These are phyloP conservation scores for Drosophila meridionalis DNA, from an alignment of 2,888 invertebrate genomes.

Conservation along the genomic window DNA sequence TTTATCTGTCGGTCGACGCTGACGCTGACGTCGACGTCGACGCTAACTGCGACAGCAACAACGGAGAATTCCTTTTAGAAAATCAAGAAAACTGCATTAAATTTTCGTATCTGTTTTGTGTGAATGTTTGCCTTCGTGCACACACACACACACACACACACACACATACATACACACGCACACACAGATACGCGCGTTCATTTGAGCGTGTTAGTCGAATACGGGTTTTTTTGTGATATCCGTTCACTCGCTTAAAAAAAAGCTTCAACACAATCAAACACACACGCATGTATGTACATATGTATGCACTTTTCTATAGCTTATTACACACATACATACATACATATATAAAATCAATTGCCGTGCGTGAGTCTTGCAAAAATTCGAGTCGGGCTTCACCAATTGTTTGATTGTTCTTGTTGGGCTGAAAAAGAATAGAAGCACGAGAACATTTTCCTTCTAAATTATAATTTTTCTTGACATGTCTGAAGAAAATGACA, in stretches of 20 bases:
- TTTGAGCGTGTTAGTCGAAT: slow-evolving; percentile 42
- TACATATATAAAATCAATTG: neutral
- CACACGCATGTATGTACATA: neutral
- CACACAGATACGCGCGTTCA: slow-evolving; percentile 10
- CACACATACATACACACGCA: neutral
- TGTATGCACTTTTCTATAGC: neutral
- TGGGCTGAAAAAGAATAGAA: neutral
- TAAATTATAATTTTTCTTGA: neutral
- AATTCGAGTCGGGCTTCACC: neutral
- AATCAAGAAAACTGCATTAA: slow-evolving; percentile 77
- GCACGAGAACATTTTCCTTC: neutral
- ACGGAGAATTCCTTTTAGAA: slow-evolving; percentile 72
- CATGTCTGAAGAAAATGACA: neutral
- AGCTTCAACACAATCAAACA: slow-evolving; percentile 36
- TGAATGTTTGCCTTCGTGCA: slow-evolving; percentile 23
- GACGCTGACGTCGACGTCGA: slow-evolving; percentile 20
- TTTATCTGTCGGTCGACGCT: slow-evolving; percentile 29
- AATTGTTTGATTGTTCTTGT: neutral
- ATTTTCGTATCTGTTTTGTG: slow-evolving; percentile 65
- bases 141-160: slow-evolving; percentile 1
- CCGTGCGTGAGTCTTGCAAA: slow-evolving; percentile 3
- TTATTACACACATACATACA: slow-evolving; percentile 3
- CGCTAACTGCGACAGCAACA: slow-evolving; percentile 30
- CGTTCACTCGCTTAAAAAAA: slow-evolving; percentile 44
- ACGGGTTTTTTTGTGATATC: slow-evolving; percentile 49